phyloP scores from a whole-genome alignment of 2,113 vertebrate species.

The Herpailurus yagouaroundi region DNA sequence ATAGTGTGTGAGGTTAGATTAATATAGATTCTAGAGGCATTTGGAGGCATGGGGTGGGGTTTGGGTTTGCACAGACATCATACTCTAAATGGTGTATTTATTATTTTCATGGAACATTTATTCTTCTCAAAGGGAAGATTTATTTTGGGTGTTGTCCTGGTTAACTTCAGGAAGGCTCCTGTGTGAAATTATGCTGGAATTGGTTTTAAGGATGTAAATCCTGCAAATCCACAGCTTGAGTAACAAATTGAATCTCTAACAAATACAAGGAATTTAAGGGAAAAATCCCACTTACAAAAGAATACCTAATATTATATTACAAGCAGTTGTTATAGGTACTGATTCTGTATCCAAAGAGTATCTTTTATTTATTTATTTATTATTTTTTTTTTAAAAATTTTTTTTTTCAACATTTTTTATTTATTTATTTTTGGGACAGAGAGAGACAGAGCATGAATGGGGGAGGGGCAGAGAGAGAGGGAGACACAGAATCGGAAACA shows the following conservation, averaged over 20 bases:
- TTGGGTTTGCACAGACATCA: constrained; percentile 24
- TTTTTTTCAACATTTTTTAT: too few species aligned
- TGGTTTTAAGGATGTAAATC: constrained; percentile 75
- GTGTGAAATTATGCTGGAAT: constrained; percentile 68
- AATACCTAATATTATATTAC: constrained; percentile 43
- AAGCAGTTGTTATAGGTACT: constrained; percentile 18
- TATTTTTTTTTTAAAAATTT: too few species aligned
- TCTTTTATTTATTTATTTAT: too few species aligned
- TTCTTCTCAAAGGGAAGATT: constrained; percentile 67
- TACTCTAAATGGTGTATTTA: constrained; percentile 42
- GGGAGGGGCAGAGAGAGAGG: too few species aligned
- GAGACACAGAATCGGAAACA: too few species aligned
- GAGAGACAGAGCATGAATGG: too few species aligned
- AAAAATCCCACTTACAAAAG: constrained; percentile 64
- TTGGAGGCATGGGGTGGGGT: background rate
- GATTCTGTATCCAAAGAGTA: constrained; percentile 2
- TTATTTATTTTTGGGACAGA: too few species aligned
- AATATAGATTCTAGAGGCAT: background rate
- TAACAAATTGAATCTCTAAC: constrained; percentile 65
- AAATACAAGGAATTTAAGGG: constrained; percentile 68
- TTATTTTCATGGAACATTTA: constrained; percentile 60
- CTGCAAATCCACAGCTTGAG: constrained; percentile 53
- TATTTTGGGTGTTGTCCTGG: constrained; percentile 55
- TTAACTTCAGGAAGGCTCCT: constrained; percentile 58
- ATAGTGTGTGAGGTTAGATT: background rate